phyloP scores from a whole-genome alignment of 1,140 invertebrate species.

The Drosophila lini region DNA sequence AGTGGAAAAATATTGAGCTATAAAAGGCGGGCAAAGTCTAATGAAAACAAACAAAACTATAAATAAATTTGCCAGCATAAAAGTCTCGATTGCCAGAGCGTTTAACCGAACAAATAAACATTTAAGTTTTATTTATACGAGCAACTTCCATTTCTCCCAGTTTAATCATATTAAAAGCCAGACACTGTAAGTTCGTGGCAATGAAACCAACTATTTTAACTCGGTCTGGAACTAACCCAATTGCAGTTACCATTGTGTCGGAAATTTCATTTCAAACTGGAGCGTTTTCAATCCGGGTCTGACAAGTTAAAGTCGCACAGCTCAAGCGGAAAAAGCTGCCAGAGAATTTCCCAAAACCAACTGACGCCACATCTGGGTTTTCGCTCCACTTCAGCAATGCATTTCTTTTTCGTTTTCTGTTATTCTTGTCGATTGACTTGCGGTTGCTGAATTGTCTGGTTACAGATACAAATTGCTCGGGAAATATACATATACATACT shows the following conservation, averaged over 20 bases:
- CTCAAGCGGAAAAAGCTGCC: conserved; percentile 30
- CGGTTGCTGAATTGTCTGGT: conserved; percentile 23
- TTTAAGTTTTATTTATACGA: conserved; percentile 58
- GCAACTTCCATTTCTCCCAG: neutral
- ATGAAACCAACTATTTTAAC: conserved; percentile 10
- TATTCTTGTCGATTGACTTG: conserved; percentile 45
- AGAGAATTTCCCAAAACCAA: conserved; percentile 19
- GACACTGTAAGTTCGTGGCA: conserved; percentile 27
- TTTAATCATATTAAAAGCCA: conserved; percentile 66
- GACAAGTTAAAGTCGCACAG: conserved; percentile 29
- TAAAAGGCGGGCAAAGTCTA: conserved; percentile 64
- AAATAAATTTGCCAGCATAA: conserved; percentile 68
- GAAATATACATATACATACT: conserved; percentile 10
- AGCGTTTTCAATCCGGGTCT: neutral
- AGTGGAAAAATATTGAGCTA: conserved; percentile 53
- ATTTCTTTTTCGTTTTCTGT: conserved; percentile 19
- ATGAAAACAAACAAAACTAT: conserved; percentile 79
- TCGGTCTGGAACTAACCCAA: neutral
- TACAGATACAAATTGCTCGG: conserved; percentile 18
- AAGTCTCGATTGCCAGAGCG: conserved; percentile 60
- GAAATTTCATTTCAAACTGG: conserved; percentile 2
- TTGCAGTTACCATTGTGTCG: conserved; percentile 10
- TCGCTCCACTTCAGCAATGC: conserved; percentile 17
- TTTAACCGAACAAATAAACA: conserved; percentile 65
- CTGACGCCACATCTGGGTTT: conserved; percentile 35